These are phyloP conservation scores for Notodonta ziczac DNA, from an alignment of 2,888 invertebrate genomes.

Conservation along the genomic window DNA sequence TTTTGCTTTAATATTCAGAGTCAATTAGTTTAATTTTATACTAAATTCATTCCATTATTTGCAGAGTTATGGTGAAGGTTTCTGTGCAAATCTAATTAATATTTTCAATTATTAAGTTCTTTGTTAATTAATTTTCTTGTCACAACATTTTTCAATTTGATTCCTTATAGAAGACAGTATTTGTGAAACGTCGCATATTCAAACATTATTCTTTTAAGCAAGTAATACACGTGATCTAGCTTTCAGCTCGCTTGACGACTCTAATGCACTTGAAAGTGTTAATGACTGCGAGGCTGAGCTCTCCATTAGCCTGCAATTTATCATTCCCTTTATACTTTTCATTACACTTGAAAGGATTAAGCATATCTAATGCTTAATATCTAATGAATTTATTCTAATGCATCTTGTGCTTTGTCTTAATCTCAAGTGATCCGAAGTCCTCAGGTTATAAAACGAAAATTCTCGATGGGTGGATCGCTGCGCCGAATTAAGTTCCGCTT, in stretches of 20 bases:
- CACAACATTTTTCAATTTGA: too few species aligned
- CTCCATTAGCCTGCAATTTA: not conserved
- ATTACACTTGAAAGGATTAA: slow-evolving; percentile 1
- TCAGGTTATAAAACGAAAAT: not conserved
- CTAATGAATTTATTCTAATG: too few species aligned
- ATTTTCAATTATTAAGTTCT: not conserved
- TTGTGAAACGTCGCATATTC: too few species aligned
- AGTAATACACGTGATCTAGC: too few species aligned
- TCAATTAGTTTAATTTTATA: slow-evolving; percentile 1
- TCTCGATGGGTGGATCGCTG: not conserved
- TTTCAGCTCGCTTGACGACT: not conserved
- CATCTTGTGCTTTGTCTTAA: not conserved
- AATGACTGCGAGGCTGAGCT: not conserved
- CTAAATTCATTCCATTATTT: not conserved
- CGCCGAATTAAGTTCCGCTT: not conserved
- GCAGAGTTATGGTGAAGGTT: not conserved
- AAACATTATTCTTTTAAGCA: too few species aligned
- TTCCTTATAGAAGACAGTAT: too few species aligned
- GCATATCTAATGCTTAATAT: not conserved
- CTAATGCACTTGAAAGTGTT: not conserved
- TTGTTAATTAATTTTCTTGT: too few species aligned
- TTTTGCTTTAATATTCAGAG: slow-evolving; percentile 6
- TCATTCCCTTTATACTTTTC: not conserved
- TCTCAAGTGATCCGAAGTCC: not conserved
- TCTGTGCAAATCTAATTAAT: not conserved